Evolutionary conservation across 2,888 invertebrate species (phyloP).

Genomic region (Pocota personata): DNA sequence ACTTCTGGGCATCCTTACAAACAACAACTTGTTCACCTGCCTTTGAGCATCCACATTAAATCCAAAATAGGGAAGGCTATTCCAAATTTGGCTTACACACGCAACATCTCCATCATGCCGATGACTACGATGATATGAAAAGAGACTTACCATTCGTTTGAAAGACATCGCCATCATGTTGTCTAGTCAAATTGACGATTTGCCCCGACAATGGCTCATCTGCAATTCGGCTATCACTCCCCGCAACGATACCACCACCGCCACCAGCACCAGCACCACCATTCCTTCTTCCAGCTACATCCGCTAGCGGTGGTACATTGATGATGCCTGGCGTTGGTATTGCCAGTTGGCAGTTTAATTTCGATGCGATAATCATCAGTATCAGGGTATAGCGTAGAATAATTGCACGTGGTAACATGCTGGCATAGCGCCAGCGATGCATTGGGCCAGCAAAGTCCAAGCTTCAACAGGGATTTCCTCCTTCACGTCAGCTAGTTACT

Average conservation of each 20-base stretch:
- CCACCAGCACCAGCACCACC: slow-evolving; percentile 9
- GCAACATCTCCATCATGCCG: slow-evolving; percentile 66
- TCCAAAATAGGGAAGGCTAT: slow-evolving; percentile 31
- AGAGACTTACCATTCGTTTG: slow-evolving; percentile 80
- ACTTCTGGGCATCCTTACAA: slow-evolving; percentile 9
- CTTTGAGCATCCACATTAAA: slow-evolving; percentile 18
- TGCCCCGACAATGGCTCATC: slow-evolving; percentile 79
- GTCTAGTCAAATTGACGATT: slow-evolving; percentile 82
- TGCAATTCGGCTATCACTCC: slow-evolving; percentile 76
- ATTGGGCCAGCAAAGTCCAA: slow-evolving; percentile 46
- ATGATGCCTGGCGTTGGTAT: slow-evolving; percentile 67
- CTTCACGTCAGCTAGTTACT: neutral
- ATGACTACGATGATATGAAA: neutral
- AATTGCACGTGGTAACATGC: slow-evolving; percentile 73
- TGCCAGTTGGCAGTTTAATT: slow-evolving; percentile 73
- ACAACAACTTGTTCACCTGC: slow-evolving; percentile 35
- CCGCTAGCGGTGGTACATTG: slow-evolving; percentile 55
- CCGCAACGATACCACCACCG: slow-evolving; percentile 19
- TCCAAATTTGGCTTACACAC: slow-evolving; percentile 62
- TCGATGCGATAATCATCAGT: slow-evolving; percentile 72
- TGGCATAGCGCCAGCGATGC: slow-evolving; percentile 70
- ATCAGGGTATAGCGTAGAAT: slow-evolving; percentile 64
- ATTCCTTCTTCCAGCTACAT: slow-evolving; percentile 14
- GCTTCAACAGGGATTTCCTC: slow-evolving; percentile 28
- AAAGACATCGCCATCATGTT: slow-evolving; percentile 82